Conservation (phyloP, 1,140 invertebrate species). For the Drosophila parabipectinata region DNA sequence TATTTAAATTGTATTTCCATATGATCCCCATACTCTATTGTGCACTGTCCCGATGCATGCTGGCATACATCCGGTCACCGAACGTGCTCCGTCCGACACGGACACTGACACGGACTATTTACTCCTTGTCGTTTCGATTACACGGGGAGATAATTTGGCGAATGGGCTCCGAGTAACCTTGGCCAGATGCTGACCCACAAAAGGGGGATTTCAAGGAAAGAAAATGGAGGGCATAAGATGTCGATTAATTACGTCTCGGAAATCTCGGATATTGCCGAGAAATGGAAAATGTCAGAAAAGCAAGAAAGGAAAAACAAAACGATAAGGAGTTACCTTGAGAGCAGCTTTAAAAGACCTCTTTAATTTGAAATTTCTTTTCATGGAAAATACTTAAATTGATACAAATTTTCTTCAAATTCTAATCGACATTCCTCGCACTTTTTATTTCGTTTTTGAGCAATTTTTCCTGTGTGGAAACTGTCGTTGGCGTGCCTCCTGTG, state of each 20-base stretch:
- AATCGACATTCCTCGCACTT: slow-evolving; percentile 2
- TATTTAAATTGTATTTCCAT: slow-evolving; percentile 58
- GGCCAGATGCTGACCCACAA: slow-evolving; percentile 32
- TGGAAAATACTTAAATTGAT: no score
- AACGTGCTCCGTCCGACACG: slow-evolving; percentile 33
- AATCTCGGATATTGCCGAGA: not conserved
- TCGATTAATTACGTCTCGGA: slow-evolving; percentile 16
- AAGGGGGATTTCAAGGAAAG: slow-evolving; percentile 6
- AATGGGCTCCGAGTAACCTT: slow-evolving; percentile 29
- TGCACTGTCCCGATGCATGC: slow-evolving; percentile 43
- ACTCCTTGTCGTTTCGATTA: slow-evolving; percentile 5
- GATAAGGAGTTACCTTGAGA: not conserved
- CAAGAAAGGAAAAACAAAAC: not conserved
- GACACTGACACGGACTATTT: not conserved
- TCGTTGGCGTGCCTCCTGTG: slow-evolving; percentile 14
- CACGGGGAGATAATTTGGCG: slow-evolving; percentile 52
- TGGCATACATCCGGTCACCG: slow-evolving; percentile 63
- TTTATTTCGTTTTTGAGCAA: slow-evolving; percentile 10
- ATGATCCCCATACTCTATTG: slow-evolving; percentile 1
- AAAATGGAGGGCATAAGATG: slow-evolving; percentile 7
- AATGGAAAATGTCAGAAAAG: not conserved
- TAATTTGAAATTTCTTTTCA: not conserved
- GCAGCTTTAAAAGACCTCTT: not conserved
- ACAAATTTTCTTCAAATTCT: not conserved
- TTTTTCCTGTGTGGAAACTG: slow-evolving; percentile 31